Evolutionary conservation across 2,113 vertebrate species (phyloP).

Genomic region (Takifugu bimaculatus): DNA sequence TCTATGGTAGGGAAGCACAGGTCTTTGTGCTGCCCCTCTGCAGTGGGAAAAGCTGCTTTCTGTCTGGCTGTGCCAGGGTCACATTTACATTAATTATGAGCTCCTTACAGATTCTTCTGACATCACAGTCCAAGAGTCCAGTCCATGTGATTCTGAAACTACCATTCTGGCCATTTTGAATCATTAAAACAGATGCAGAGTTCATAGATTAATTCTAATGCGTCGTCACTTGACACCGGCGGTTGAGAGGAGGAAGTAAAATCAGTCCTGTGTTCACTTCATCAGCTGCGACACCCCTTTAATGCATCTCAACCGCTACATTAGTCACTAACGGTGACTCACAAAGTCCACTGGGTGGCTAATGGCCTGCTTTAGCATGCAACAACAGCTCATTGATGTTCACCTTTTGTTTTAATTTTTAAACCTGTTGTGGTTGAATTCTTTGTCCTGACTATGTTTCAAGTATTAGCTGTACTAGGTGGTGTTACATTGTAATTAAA

Average conservation of each 20-base stretch:
- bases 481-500: too few species aligned
- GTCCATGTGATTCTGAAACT: not conserved
- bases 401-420: too few species aligned
- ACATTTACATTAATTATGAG: conserved; percentile 27
- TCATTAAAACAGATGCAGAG: conserved; percentile 22
- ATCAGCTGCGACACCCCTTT: too few species aligned
- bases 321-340: too few species aligned
- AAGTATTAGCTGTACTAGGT: too few species aligned
- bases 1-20: too few species aligned
- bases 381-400: too few species aligned
- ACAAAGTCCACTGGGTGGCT: too few species aligned
- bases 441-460: too few species aligned
- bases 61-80: conserved; percentile 9
- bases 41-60: conserved; percentile 6
- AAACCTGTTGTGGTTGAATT: too few species aligned
- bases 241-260: conserved; percentile 22
- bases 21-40: not conserved
- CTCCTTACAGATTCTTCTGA: conserved; percentile 16
- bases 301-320: too few species aligned
- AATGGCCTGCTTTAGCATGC: too few species aligned
- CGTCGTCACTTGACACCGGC: conserved; percentile 45
- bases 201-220: conserved; percentile 37
- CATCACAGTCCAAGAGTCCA: conserved; percentile 9
- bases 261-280: not conserved
- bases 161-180: conserved; percentile 1